Evolutionary conservation across 92 coral and sea anemone genomes (phyloP), one percentile per base, ranked within the genome.

Genomic region (Parazoanthus swiftii): DNA sequence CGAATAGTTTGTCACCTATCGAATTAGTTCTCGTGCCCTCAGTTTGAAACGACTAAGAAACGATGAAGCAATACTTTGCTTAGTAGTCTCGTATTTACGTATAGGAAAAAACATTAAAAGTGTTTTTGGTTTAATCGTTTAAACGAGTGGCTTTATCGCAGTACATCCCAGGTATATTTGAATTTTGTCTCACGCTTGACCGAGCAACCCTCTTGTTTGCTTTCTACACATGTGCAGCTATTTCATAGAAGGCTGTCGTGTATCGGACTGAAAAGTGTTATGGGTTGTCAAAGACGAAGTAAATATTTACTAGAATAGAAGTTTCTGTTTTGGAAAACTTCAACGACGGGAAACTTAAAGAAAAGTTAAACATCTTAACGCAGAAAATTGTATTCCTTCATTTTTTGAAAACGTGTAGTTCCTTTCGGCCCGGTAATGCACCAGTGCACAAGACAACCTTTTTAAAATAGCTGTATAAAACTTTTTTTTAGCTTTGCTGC

Each of bases 171-270:
- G 33, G n/a, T n/a, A 68, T 83, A 67, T 43, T 46, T 70, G 58
- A 68, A 51, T 70, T 16, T 29, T 29, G 36, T 83, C 66, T 44
- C 37, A 67, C 35, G 77, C 78, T 7, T 43, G 73, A 81, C 85
- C 59, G 13, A 21, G 16, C 76, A 46, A 77, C 63, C 86, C 86
- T 44, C 77, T 39, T 82, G 35, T 67, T 43, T 46, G 8, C 63
- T 9, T 68, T 68, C 78, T 46, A 44, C 15, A 46, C 23, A 29
- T 46, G 43, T 25, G 44, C 8, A 81, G 29, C 42, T 39, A 8
- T 8, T 56, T 2, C 8, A 6, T 46, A 39, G 4, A 39, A 39
- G 42, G 42, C 42, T 39, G 42, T 46, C 50, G 50, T 46, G 50
- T 46, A 39, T 39, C 42, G 42, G 42, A 39, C 42, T 4, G 42